phyloP scores from a whole-genome alignment of 1,140 invertebrate genomes.

The Euschistus heros region DNA sequence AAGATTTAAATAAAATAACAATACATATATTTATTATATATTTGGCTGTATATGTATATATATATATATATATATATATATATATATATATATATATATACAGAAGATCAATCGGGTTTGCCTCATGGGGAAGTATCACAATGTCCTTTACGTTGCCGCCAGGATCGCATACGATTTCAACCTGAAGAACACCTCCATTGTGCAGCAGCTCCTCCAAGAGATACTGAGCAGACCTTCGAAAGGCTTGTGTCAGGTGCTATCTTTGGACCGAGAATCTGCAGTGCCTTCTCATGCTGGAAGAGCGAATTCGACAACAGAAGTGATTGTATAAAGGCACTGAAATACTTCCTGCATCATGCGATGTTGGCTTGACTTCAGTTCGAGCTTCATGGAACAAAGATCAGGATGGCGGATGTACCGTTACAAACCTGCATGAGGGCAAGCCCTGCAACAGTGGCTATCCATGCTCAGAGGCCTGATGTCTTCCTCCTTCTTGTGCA shows the following conservation, averaged over 20 bases:
- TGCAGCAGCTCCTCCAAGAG: constrained; percentile 51
- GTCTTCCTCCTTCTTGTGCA: constrained; percentile 58
- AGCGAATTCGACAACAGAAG: constrained; percentile 64
- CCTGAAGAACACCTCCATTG: constrained; percentile 53
- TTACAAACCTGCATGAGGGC: constrained; percentile 62
- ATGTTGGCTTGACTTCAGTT: constrained; percentile 44
- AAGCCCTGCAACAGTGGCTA: constrained; percentile 52
- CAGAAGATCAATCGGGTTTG: constrained; percentile 55
- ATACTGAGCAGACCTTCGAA: constrained; percentile 70
- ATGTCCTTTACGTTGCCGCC: constrained; percentile 63
- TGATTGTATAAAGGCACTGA: constrained; percentile 59
- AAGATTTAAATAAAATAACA: too few species aligned
- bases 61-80: too few species aligned
- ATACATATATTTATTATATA: too few species aligned
- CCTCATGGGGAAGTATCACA: constrained; percentile 69
- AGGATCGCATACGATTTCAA: constrained; percentile 69
- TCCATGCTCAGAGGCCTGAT: constrained; percentile 58
- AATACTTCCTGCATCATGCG: constrained; percentile 66
- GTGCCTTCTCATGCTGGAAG: constrained; percentile 70
- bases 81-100: too few species aligned
- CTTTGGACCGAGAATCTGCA: constrained; percentile 61
- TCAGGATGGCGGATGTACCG: constrained; percentile 61
- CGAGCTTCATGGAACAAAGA: constrained; percentile 32
- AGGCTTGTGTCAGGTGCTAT: constrained; percentile 59
- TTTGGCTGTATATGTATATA: too few species aligned